Evolutionary conservation across 2,797 vertebrate genomes (phyloP), one percentile per base, ranked within the genome.

Genomic region (Oreochromis grahami): DNA sequence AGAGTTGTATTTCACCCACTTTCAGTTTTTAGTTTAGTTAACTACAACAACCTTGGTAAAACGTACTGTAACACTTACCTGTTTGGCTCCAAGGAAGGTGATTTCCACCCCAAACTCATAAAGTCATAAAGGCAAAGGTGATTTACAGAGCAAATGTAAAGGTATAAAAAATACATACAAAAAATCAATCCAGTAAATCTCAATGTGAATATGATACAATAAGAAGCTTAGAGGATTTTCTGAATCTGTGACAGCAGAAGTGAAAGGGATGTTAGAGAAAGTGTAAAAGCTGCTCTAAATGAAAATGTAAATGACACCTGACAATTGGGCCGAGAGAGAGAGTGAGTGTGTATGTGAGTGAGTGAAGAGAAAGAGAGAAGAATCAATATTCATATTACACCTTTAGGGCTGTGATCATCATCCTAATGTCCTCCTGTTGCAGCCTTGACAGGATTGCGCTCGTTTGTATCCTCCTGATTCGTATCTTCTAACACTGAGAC

Each of bases 401-500:
- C n/a, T n/a, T n/a, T n/a, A n/a, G n/a, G n/a, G 24, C 24, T 21
- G 19, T 17, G 36, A 41, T 14, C 2, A 1, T 14, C 7, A 65
- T 38, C 34, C 60, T 65, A 38, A 2, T 0, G 10, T 58, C 19
- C 63, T 65, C n/a, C 34, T 65, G 60, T 8, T 65, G 36, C 60
- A 24, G 36, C 36, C n/a, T 41, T 1, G 12, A 0, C n/a, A 68
- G 7, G 7, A 14, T 21, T 2, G 21, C 0, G 0, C 38, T 10
- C 21, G 1, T 43, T 68, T 24, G n/a, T 4, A 43, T 68, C 63
- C 56, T 34, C 7, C 5, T 70, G 65, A 26, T 70, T 1, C 0
- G 8, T 45, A 17, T 43, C 65, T 41, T 43, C n/a, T 41, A 65
- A 38, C 19, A 13, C 2, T 1, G 3, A 15, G 38, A 70, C 36